These are phyloP conservation scores for Mylabris phalerata DNA, from an alignment of 1,140 invertebrate genomes.

Conservation along the genomic window DNA sequence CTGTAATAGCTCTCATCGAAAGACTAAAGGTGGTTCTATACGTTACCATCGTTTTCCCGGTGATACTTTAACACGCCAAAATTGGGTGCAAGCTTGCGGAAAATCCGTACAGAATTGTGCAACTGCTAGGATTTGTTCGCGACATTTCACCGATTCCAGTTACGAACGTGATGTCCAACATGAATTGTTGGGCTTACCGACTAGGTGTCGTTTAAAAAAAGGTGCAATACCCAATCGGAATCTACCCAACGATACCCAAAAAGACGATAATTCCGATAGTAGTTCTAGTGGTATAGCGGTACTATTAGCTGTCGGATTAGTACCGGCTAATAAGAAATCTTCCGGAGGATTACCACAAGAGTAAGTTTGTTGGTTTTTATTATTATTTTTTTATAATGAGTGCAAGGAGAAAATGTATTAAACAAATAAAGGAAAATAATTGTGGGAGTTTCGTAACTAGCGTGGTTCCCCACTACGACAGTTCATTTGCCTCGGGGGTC, in stretches of 20 bases:
- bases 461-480: conserved; percentile 14
- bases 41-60: conserved; percentile 54
- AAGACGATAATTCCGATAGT: conserved; percentile 18
- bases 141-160: conserved; percentile 49
- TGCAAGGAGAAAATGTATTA: background rate
- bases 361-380: conserved; percentile 29
- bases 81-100: conserved; percentile 50
- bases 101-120: conserved; percentile 48
- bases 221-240: conserved; percentile 46
- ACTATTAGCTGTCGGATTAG: conserved; percentile 47
- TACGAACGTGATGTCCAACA: conserved; percentile 55
- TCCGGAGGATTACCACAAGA: conserved; percentile 41
- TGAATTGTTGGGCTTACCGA: conserved; percentile 50
- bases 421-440: background rate
- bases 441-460: conserved; percentile 15
- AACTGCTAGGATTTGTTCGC: conserved; percentile 52
- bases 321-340: conserved; percentile 43
- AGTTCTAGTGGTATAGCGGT: conserved; percentile 36
- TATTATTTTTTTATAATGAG: background rate
- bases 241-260: conserved; percentile 27
- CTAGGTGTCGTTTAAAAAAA: conserved; percentile 46
- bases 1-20: conserved; percentile 52
- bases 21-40: conserved; percentile 49
- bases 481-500: conserved; percentile 36
- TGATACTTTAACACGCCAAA: conserved; percentile 46